phyloP scores from a whole-genome alignment of 53 echinoderm and acorn worm genomes.

The Astropecten irregularis region DNA sequence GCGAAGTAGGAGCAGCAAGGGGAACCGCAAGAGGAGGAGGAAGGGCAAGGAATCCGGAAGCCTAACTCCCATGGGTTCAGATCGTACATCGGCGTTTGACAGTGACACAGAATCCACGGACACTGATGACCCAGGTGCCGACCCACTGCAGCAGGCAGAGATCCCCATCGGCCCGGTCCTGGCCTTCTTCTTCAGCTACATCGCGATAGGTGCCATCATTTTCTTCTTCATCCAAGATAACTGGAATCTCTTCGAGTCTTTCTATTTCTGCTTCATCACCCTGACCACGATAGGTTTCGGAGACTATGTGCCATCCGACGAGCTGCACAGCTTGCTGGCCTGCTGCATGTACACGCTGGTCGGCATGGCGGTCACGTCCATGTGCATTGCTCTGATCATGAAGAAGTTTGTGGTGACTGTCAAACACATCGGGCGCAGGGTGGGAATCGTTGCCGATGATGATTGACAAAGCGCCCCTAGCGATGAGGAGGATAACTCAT shows the following conservation, averaged over 20 bases:
- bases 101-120: conserved; percentile 77
- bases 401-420: conserved; percentile 98
- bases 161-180: conserved; percentile 95
- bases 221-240: conserved; percentile 73
- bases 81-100: conserved; percentile 39
- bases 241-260: conserved; percentile 90
- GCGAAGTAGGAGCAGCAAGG: conserved; percentile 30
- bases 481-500: conserved; percentile 37
- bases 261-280: conserved; percentile 99
- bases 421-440: conserved; percentile 77
- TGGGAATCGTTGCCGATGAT: conserved; percentile 85
- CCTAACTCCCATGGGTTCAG: conserved; percentile 6
- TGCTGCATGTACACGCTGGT: conserved; percentile 95
- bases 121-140: conserved; percentile 59
- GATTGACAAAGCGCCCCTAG: conserved; percentile 62
- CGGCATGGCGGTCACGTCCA: conserved; percentile 98
- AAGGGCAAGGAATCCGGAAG: conserved; percentile 29
- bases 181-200: conserved; percentile 90
- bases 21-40: conserved; percentile 43
- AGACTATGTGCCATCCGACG: conserved; percentile 85
- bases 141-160: conserved; percentile 76
- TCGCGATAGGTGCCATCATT: conserved; percentile 85
- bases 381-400: conserved; percentile 99
- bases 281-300: conserved; percentile 98
- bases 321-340: conserved; percentile 75